phyloP scores from a whole-genome alignment of 1,140 invertebrate species.

The Sminthurinus signatus region DNA sequence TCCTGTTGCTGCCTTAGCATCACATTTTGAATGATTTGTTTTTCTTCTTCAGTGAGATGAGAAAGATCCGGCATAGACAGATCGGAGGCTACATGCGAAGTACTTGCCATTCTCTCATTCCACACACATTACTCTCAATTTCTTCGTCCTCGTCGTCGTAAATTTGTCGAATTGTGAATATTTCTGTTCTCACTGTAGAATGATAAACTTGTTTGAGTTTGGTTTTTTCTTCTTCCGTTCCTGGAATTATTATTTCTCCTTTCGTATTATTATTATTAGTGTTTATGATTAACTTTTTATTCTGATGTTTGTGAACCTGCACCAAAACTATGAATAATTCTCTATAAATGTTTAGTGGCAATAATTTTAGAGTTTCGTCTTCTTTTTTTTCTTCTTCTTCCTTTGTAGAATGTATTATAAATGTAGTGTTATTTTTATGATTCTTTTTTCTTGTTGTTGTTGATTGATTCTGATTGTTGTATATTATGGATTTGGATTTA shows the following conservation, averaged over 20 bases:
- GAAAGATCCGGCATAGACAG: conserved; percentile 63
- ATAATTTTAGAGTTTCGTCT: no score
- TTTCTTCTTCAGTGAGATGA: conserved; percentile 94
- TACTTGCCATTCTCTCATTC: conserved; percentile 42
- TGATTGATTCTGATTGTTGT: no score
- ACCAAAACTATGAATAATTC: no score
- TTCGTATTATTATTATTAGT: no score
- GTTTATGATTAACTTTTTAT: no score
- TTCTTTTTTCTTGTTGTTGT: no score
- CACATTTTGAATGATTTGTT: conserved; percentile 93
- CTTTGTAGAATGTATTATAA: no score
- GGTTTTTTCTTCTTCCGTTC: background rate
- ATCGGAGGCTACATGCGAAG: conserved; percentile 34
- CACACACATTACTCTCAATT: conserved; percentile 25
- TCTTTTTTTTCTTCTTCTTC: no score
- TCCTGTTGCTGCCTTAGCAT: conserved; percentile 93
- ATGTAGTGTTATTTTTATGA: no score
- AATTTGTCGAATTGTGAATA: background rate
- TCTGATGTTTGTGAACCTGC: no score
- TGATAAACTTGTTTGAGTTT: background rate
- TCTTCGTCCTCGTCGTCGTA: background rate
- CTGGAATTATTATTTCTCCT: background rate
- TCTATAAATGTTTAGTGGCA: no score
- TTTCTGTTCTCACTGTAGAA: background rate
- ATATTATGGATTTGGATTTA: no score